Conservation (phyloP, 2,888 invertebrate species). For the Halictus quadricinctus region DNA sequence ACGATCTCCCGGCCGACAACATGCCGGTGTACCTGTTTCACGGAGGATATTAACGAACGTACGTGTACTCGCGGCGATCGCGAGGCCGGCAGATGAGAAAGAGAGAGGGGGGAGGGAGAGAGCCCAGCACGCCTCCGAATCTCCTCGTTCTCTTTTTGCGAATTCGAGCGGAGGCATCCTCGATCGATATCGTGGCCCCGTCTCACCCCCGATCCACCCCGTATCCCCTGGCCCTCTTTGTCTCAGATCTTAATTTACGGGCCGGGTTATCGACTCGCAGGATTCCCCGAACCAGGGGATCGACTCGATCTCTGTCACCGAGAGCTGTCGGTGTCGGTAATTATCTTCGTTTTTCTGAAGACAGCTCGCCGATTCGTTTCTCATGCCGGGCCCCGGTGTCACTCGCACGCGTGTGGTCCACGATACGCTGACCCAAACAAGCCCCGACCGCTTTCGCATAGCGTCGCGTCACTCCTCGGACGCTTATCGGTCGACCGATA, state of each 20-base stretch:
- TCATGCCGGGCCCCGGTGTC: constrained; percentile 22
- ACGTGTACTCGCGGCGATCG: constrained; percentile 46
- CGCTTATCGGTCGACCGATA: constrained; percentile 45
- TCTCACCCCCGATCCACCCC: constrained; percentile 10
- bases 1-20: constrained; percentile 9
- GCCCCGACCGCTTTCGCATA: constrained; percentile 26
- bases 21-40: constrained; percentile 50
- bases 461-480: background rate
- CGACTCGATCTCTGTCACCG: constrained; percentile 51
- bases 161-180: constrained; percentile 60
- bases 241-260: constrained; percentile 63
- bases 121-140: constrained; percentile 51
- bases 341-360: constrained; percentile 53
- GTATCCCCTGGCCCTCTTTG: constrained; percentile 16
- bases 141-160: constrained; percentile 51
- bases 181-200: constrained; percentile 54
- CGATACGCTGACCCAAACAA: constrained; percentile 15
- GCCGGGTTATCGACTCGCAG: constrained; percentile 44
- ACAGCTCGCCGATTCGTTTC: constrained; percentile 31
- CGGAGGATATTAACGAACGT: constrained; percentile 58
- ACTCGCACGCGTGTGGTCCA: constrained; percentile 39
- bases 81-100: background rate
- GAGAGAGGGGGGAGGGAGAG: background rate
- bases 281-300: constrained; percentile 7
- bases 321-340: constrained; percentile 46